phyloP scores from a whole-genome alignment of 1,140 invertebrate species.

The Lepeophtheirus salmonis region DNA sequence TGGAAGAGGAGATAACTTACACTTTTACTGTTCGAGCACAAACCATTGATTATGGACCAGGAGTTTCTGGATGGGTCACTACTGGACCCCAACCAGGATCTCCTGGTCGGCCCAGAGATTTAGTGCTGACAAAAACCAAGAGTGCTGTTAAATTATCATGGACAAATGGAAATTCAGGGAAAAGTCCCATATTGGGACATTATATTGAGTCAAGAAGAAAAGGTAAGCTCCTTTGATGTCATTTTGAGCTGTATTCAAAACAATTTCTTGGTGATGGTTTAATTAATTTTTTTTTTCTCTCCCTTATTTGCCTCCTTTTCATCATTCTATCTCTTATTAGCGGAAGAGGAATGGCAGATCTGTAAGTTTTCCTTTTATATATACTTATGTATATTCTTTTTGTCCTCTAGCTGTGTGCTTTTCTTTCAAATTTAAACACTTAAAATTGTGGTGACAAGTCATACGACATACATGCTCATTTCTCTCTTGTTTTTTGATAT shows the following conservation, averaged over 20 bases:
- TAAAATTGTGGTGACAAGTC: no score
- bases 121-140: conserved; percentile 52
- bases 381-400: no score
- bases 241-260: no score
- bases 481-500: no score
- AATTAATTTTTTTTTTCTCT: background rate
- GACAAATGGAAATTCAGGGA: conserved; percentile 64
- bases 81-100: conserved; percentile 84
- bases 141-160: conserved; percentile 66
- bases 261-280: background rate
- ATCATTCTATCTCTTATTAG: conserved; percentile 26
- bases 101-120: conserved; percentile 50
- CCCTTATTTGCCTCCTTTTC: conserved; percentile 8
- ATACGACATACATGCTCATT: conserved; percentile 5
- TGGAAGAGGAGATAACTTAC: conserved; percentile 81
- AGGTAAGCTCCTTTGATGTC: conserved; percentile 45
- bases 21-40: conserved; percentile 72
- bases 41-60: conserved; percentile 61
- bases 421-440: no score
- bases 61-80: conserved; percentile 51
- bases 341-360: conserved; percentile 47
- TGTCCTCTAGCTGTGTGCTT: no score
- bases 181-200: conserved; percentile 68
- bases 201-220: conserved; percentile 72
- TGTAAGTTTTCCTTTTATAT: conserved; percentile 44